Base-by-base conservation (phyloP, 1,140 invertebrate species). In the Aethina tumida region DNA sequence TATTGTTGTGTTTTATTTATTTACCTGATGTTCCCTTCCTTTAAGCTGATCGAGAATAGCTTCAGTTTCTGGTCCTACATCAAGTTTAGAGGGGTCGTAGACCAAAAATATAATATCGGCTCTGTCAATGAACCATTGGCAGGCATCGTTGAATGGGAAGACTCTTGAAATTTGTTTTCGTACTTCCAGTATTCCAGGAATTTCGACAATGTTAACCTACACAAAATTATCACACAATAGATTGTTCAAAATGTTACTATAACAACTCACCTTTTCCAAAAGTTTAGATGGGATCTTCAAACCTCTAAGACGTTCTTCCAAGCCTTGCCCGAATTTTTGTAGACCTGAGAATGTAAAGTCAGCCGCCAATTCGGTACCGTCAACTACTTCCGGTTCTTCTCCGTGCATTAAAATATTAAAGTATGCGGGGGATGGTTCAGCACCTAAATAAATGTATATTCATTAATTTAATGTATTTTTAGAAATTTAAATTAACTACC, bases 81-180 rank as follows among this genome's bases (percentile, higher is more conserved):
- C 91, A 41, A 97, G 71, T 67, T 96, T 95, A 6, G 86, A 82
- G 30, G 91, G 90, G 66, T 97, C 92, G 58, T 96, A 96, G 3
- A 95, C 83, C 27, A 96, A 70, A 63, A 95, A 93, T 59, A 96
- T 93, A 36, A 94, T 83, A 62, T 95, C 91, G 7, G 90, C 90
- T 41, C 91, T 74, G 61, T 96, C 90, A 54, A 95, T 93, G 58
- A 87, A 95, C 92, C 92, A 97, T 62, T 95, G 90, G 56, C 89
- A 92, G 14, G 89, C 91, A 54, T 95, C 91, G 55, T 93, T 94
- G 63, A 94, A 94, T 25, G 90, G 87, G 61, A 95, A 95, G 20
- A 90, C 73, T 27, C 91, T 74, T 39, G 93, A 91, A 10, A 92
- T 84, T 70, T 91, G 86, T 63, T 93, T 92, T 37, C 87, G 73